Evolutionary conservation across 2,888 invertebrate species (phyloP), one percentile per base, ranked within the genome.

Genomic region (Hypsopygia costalis): DNA sequence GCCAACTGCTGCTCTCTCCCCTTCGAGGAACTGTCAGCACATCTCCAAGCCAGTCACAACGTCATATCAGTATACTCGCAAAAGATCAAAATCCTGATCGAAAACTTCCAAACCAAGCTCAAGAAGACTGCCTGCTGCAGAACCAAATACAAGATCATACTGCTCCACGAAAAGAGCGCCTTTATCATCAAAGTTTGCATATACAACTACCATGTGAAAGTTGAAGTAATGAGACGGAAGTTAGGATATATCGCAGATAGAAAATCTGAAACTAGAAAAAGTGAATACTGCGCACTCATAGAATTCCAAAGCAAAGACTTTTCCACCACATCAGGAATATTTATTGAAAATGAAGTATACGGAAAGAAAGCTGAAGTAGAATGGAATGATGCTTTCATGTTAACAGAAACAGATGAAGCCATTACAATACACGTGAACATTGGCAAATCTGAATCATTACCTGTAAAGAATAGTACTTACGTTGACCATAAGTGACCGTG

Each of bases 111-210:
- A 53, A 81, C 81, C 0, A 89, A 88, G 44, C 68, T 89, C 20
- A 87, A 83, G 57, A 85, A 85, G 47, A 87, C 88, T 1, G 87
- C 87, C 1, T 88, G 82, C 59, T 86, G 86, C 51, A 64, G 83
- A 60, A 86, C 88, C 0, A 89, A 89, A 49, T 89, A 89, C 64
- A 88, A 88, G 55, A 86, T 89, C 16, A 70, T 87, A 5, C 50
- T 89, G 1, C 67, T 89, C 0, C 76, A 86, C 43, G 80, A 87
- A 46, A 87, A 87, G 58, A 85, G 86, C 55, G 88, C 87, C 8
- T 89, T 89, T 47, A 78, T 88, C 28, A 85, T 89, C 58, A 87
- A 89, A 74, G 83, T 89, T 0, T 87, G 85, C 59, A 83, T 88
- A 37, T 87, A 86, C 62, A 88, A 89, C 46, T 89, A 88, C 46